Evolutionary conservation across 2,797 vertebrate genomes (phyloP).

Genomic region (Microctenopoma stevenorrisi): DNA sequence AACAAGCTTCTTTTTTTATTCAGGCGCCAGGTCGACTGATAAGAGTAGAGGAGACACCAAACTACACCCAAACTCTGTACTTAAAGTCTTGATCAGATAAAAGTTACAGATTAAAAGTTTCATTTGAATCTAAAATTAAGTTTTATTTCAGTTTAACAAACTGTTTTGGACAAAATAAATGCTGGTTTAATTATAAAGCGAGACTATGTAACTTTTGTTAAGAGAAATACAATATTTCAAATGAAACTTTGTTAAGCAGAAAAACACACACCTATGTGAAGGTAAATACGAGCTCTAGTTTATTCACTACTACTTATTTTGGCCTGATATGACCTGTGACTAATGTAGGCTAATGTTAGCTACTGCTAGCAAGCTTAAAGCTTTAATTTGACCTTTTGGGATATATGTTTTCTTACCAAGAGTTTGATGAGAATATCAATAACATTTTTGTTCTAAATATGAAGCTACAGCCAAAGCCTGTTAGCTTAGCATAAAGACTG

Average conservation of each 20-base stretch:
- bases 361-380: background rate
- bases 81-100: slow-evolving; percentile 19
- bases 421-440: background rate
- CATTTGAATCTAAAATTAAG: slow-evolving; percentile 33
- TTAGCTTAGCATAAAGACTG: slow-evolving; percentile 19
- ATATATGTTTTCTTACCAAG: background rate
- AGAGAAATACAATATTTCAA: background rate
- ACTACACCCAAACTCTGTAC: slow-evolving; percentile 32
- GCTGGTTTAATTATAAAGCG: slow-evolving; percentile 46
- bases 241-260: background rate
- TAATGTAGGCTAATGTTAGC: background rate
- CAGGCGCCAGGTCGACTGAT: slow-evolving; percentile 41
- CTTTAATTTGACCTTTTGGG: background rate
- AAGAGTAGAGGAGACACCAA: slow-evolving; percentile 31
- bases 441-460: background rate
- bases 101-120: slow-evolving; percentile 37
- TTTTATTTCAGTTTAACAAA: slow-evolving; percentile 39
- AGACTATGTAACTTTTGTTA: slow-evolving; percentile 45
- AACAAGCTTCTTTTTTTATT: slow-evolving; percentile 31
- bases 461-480: background rate
- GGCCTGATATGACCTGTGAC: background rate
- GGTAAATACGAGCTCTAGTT: background rate
- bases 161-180: slow-evolving; percentile 55
- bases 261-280: background rate
- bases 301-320: background rate